Base-by-base conservation (phyloP, 2,797 vertebrate genomes). In the Parotocinclus haroldoi region DNA sequence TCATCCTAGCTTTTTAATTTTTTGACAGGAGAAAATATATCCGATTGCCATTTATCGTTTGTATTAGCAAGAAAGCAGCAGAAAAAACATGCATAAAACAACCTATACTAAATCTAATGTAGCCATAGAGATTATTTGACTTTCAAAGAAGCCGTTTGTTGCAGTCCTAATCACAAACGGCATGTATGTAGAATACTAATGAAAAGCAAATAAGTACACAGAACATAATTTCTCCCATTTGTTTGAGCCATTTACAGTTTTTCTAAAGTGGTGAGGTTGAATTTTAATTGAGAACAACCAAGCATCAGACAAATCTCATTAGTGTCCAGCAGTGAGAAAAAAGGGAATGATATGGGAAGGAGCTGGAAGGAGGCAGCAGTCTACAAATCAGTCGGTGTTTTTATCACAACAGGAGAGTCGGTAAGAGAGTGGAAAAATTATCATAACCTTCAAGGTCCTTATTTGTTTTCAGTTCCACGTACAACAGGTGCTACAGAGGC, bases 351-450 rank as follows among this genome's bases (percentile, higher is more conserved):
- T 42, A 50, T 13, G 75, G 75, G 79, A 79, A 68, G 74, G 57
- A 55, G 51, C 42, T 39, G 36, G 17, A 44, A 18, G 45, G 48
- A n/a, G n/a, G 16, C 50, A 55, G 56, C 16, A 18, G 64, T 59
- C 46, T 48, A 60, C 60, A 40, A 84, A 85, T 82, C 79, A 68
- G 69, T 77, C 62, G 67, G 71, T n/a, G n/a, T n/a, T n/a, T n/a
- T 78, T 79, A 68, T 74, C 80, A 79, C 80, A 78, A 83, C 13
- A 65, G 79, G 68, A 74, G 78, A 83, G 72, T 68, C 76, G 80
- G 75, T 68, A 80, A 81, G 71, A 75, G 77, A 85, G 75, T 81
- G 80, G 83, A 68, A 85, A 86, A 85, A 84, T 83, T 83, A 85
- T 78, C 81, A 81, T 51, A 72, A 59, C 56, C 45, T 66, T 67